Conservation (phyloP, 1,140 invertebrate species). For the Olivierus martensii region DNA sequence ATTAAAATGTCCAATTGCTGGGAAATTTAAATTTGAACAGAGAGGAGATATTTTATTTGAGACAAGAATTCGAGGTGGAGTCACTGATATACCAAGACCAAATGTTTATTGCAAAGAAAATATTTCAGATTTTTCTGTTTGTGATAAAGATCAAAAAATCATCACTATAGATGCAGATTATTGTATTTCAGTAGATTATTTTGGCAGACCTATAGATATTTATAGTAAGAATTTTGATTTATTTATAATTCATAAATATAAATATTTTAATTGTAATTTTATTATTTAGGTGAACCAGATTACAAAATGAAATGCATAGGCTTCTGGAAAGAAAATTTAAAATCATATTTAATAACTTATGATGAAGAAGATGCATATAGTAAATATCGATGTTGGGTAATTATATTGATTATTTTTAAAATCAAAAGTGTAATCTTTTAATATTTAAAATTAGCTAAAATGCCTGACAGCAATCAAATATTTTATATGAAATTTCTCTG, state of each 20-base stretch:
- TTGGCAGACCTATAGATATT: conserved; percentile 81
- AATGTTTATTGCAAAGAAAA: conserved; percentile 86
- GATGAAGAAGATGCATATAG: conserved; percentile 92
- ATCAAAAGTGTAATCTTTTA: no score
- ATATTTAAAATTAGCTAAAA: no score
- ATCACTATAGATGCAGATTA: conserved; percentile 87
- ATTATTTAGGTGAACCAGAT: conserved; percentile 67
- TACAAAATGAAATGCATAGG: conserved; percentile 95
- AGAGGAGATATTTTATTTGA: conserved; percentile 72
- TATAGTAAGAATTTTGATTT: conserved; percentile 49
- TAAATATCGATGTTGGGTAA: conserved; percentile 88
- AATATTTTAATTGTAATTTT: not conserved
- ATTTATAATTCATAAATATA: not conserved
- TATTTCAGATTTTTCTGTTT: conserved; percentile 87
- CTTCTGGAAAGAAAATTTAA: conserved; percentile 95
- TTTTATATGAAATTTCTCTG: no score
- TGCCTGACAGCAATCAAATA: no score
- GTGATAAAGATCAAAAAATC: conserved; percentile 84
- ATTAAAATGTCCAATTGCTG: conserved; percentile 86
- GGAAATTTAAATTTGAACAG: conserved; percentile 89
- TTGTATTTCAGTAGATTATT: conserved; percentile 87
- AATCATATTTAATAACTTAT: conserved; percentile 92
- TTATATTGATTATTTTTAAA: no score
- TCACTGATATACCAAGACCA: conserved; percentile 79
- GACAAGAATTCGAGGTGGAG: conserved; percentile 84